Base-by-base conservation (phyloP, 2,113 vertebrate species). In the Peromyscus maniculatus region DNA sequence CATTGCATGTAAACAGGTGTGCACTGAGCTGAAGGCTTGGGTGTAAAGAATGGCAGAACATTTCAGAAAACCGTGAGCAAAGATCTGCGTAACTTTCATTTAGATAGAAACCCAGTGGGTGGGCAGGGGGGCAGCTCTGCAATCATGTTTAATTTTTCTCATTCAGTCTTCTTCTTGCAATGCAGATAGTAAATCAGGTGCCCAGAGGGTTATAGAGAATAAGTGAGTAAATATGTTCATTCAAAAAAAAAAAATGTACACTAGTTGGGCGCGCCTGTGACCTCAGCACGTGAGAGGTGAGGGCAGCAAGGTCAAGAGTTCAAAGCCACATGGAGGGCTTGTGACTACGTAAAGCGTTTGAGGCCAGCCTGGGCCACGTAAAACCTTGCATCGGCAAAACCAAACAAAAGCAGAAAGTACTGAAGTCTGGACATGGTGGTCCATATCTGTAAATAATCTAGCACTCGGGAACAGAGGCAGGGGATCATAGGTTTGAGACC, bases 1-100 rank as follows among this genome's bases (percentile, higher is more conserved):
- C 91, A 90, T 59, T 8, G n/a, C 59, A 11, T 72, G 88, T 67
- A 92, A 94, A 91, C 94, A 92, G 90, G 82, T 66, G n/a, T 57
- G 13, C 26, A 7, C 69, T 52, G 12, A 55, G 57, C 31, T 5
- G 49, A 55, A 64, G 67, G n/a, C 82, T 83, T 33, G 1, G 26
- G 11, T 16, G 82, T 82, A 93, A 79, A 72, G 13, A 28, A 36
- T 19, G 89, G 78, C 59, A 10, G 21, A 64, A 46, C 33, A 0
- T 66, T 49, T 10, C 11, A 7, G 83, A 52, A 67, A 69, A 49
- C 36, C 3, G 0, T 8, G 7, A 24, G n/a, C 59, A 39, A 49
- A 91, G 95, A 39, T 55, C 92, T 64, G 2, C 13, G 62, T 9
- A 19, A 67, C 75, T 91, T 75, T 39, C 64, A 66, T 66, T n/a